Percentiles rank a stretch among this genome's conserved stretches.
These are phyloP conservation scores for Drosophila jambulina DNA, from an alignment of 1,140 invertebrate genomes.

Conservation along the genomic window DNA sequence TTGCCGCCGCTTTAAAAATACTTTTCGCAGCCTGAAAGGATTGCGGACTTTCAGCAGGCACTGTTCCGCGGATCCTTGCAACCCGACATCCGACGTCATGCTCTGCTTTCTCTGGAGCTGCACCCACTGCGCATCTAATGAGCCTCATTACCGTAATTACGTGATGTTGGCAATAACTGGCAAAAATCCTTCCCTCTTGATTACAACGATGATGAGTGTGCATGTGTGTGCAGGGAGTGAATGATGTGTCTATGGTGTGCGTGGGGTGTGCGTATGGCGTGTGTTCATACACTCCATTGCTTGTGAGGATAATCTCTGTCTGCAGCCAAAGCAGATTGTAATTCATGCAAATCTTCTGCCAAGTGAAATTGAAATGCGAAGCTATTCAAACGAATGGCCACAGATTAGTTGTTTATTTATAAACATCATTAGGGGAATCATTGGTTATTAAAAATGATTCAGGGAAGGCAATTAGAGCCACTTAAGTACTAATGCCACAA, in stretches of 20 bases:
- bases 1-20: slow-evolving; percentile 38
- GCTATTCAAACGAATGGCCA: slow-evolving; percentile 11
- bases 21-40: slow-evolving; percentile 10
- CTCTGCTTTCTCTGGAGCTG: neutral
- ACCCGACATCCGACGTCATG: slow-evolving; percentile 2
- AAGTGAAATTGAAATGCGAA: slow-evolving; percentile 25
- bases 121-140: slow-evolving; percentile 56
- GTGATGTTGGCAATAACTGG: slow-evolving; percentile 56
- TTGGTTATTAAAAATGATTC: neutral
- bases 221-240: slow-evolving; percentile 2
- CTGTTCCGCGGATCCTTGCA: neutral
- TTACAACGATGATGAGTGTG: slow-evolving; percentile 20
- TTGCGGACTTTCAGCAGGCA: slow-evolving; percentile 19
- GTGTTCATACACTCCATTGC: slow-evolving; percentile 38
- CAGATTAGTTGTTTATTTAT: slow-evolving; percentile 20
- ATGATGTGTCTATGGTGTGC: neutral
- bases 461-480: too few relatives aligned
- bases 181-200: slow-evolving; percentile 36
- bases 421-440: slow-evolving; percentile 1
- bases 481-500: neutral
- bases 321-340: slow-evolving; percentile 14
- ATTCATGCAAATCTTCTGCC: slow-evolving; percentile 6
- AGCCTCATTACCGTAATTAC: slow-evolving; percentile 77
- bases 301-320: slow-evolving; percentile 33
- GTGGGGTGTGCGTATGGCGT: slow-evolving; percentile 9